A percentile compares a stretch with the other conserved stretches of the same genome.
Evolutionary conservation across 2,113 vertebrate species (phyloP).

Genomic region (Dissostichus mawsoni): DNA sequence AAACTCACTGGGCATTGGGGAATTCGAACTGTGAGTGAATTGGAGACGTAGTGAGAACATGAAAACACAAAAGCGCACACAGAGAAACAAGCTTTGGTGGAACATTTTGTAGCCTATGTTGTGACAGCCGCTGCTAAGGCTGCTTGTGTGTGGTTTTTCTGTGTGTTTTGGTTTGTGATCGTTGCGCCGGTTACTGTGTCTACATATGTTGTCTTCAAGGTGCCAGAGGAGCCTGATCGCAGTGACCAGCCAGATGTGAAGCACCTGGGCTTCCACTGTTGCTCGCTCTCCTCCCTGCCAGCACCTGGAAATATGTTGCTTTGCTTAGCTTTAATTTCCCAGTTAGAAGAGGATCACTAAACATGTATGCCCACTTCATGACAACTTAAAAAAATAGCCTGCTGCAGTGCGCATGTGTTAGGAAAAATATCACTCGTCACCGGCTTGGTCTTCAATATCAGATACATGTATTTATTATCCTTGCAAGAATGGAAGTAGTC

Average conservation of each 20-base stretch:
- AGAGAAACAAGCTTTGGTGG: constrained; percentile 18
- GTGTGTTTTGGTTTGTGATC: not conserved
- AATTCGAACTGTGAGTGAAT: constrained; percentile 55
- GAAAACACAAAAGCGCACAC: constrained; percentile 34
- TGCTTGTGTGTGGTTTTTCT: not conserved
- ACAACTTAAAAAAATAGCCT: not conserved
- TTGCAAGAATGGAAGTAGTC: too few species aligned
- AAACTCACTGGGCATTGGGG: constrained; percentile 42
- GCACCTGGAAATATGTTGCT: not conserved
- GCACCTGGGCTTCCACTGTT: not conserved
- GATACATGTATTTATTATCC: too few species aligned
- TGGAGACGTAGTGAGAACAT: constrained; percentile 44
- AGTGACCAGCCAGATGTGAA: not conserved
- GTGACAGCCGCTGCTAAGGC: not conserved
- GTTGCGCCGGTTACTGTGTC: not conserved
- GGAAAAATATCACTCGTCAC: too few species aligned
- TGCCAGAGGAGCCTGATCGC: constrained; percentile 1
- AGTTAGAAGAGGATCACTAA: not conserved
- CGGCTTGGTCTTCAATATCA: too few species aligned
- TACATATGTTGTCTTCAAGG: not conserved
- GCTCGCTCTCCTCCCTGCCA: not conserved
- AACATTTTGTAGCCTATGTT: constrained; percentile 10
- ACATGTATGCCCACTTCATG: not conserved
- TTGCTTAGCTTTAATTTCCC: not conserved
- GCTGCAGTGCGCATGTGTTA: too few species aligned